These are phyloP conservation scores for Heliothis peltigera DNA, from an alignment of 2,888 invertebrate species.

Conservation along the genomic window DNA sequence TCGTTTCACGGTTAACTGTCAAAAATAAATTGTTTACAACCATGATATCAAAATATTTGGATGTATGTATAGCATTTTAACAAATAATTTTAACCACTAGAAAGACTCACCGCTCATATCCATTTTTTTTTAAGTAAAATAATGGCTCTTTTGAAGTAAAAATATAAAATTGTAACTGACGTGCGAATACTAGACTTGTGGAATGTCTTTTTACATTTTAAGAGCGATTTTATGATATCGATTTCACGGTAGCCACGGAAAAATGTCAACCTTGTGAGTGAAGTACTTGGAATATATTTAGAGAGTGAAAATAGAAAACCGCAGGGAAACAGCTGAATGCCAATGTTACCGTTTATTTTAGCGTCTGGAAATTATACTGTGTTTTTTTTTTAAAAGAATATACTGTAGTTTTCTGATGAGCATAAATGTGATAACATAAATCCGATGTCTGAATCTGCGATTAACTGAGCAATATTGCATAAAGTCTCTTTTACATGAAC, in stretches of 20 bases:
- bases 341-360: constrained; percentile 85
- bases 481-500: constrained; percentile 31
- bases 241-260: constrained; percentile 68
- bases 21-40: constrained; percentile 2
- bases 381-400: constrained; percentile 43
- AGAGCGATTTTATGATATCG: constrained; percentile 66
- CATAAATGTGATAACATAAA: constrained; percentile 13
- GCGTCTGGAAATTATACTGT: constrained; percentile 67
- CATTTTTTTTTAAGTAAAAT: neutral
- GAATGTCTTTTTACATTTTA: constrained; percentile 57
- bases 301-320: constrained; percentile 83
- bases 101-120: neutral
- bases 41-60: neutral
- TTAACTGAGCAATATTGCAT: constrained; percentile 6
- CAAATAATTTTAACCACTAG: neutral
- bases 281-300: constrained; percentile 78
- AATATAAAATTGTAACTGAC: constrained; percentile 13
- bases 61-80: neutral
- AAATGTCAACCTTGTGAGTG: constrained; percentile 80
- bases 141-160: constrained; percentile 6
- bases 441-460: neutral
- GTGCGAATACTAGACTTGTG: constrained; percentile 31
- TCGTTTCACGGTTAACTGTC: constrained; percentile 4
- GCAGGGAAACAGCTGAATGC: constrained; percentile 84
- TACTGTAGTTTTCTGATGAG: constrained; percentile 31